Evolutionary conservation across 2,888 invertebrate species (phyloP).

Genomic region (Vanessa cardui): DNA sequence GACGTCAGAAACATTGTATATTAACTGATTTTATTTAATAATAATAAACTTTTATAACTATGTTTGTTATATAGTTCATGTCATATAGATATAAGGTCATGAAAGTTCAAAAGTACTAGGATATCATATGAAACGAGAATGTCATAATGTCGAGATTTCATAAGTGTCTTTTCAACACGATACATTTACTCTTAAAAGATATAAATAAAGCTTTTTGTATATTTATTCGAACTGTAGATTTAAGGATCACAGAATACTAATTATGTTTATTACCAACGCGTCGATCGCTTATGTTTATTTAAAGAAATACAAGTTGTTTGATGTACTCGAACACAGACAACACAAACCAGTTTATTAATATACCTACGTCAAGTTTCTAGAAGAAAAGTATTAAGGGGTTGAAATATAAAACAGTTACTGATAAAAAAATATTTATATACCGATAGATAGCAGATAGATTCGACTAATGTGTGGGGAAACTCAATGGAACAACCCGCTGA

Average conservation of each 20-base stretch:
- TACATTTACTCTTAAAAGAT: neutral
- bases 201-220: neutral
- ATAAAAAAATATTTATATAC: no score
- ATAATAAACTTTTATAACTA: slow-evolving; percentile 1
- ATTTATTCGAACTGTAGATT: neutral
- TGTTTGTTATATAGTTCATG: slow-evolving; percentile 4
- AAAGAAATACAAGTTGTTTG: slow-evolving; percentile 1
- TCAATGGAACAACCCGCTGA: no score
- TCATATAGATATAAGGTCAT: slow-evolving; percentile 5
- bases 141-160: slow-evolving; percentile 2
- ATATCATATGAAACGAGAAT: neutral
- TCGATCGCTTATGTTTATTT: neutral
- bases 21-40: slow-evolving; percentile 9
- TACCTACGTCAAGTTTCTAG: neutral
- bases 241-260: neutral
- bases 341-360: neutral
- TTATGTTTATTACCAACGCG: slow-evolving; percentile 1
- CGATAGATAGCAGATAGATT: no score
- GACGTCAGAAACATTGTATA: slow-evolving; percentile 16
- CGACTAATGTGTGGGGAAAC: no score
- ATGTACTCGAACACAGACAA: neutral
- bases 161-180: neutral
- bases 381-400: neutral
- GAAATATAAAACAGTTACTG: neutral
- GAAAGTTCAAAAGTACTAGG: slow-evolving; percentile 12